Conservation (phyloP, 2,888 invertebrate genomes). For the Oeneis ivallda region DNA sequence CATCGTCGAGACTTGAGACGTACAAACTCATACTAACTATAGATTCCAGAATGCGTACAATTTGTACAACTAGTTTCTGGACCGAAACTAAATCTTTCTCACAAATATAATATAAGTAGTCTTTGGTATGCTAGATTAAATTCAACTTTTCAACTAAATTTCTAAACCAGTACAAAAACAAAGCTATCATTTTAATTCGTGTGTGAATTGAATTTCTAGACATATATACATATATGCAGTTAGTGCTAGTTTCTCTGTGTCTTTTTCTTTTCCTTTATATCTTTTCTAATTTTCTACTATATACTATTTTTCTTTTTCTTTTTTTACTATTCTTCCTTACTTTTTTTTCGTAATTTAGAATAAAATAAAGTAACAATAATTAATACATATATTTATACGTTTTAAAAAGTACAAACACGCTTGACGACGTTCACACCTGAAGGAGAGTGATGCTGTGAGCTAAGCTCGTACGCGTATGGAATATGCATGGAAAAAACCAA, state of each 20-base stretch:
- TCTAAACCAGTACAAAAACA: not conserved
- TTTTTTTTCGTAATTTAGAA: too few species aligned
- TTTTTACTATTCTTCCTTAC: too few species aligned
- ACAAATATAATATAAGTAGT: not conserved
- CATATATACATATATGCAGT: not conserved
- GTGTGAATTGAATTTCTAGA: not conserved
- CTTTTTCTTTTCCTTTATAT: too few species aligned
- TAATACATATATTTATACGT: too few species aligned
- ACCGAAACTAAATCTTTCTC: constrained; percentile 13
- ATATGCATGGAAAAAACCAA: too few species aligned
- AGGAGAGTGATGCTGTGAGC: too few species aligned
- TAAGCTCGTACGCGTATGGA: too few species aligned
- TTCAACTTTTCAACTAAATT: not conserved
- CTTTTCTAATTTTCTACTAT: too few species aligned
- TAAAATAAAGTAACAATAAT: too few species aligned
- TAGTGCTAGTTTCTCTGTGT: not conserved
- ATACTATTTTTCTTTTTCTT: too few species aligned
- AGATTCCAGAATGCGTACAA: constrained; percentile 6
- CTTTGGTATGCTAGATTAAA: constrained; percentile 10
- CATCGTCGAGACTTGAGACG: not conserved
- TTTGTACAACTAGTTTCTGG: constrained; percentile 6
- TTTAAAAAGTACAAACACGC: too few species aligned
- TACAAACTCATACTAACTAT: not conserved
- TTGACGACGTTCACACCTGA: too few species aligned
- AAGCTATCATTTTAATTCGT: not conserved